Evolutionary conservation across 1,140 invertebrate genomes (phyloP), one percentile per base, ranked within the genome.

Genomic region (Bombus vancouverensis): DNA sequence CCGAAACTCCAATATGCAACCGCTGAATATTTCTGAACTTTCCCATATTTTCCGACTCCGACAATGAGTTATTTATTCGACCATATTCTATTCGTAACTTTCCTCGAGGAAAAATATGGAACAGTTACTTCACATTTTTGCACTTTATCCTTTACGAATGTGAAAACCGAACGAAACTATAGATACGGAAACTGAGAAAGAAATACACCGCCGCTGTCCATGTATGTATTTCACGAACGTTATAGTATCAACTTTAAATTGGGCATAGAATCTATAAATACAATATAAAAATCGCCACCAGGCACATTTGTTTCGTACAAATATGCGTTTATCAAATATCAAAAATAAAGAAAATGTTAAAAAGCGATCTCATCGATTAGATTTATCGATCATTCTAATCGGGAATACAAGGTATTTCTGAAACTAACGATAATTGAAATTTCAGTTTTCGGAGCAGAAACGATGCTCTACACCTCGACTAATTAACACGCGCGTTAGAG

Each of bases 231-330:
- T 66, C 28, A n/a, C 34, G 4, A 62, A 65, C 10, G 32, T 78
- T 25, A n/a, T 15, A 28, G 53, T 9, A 3, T 76, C 53, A 42
- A 77, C 13, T 77, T 77, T 59, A 77, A 77, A 77, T 77, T n/a
- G 34, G 9, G 1, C 37, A 4, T 28, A 32, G 34, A 65, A 44
- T 62, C 28, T 39, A 62, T 32, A 77, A 77, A 62, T 77, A 77
- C 8, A 0, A 15, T 18, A 22, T 8, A 25, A 18, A 44, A 77
- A 62, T 39, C 37, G 18, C 65, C 25, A 65, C 57, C 25, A 15
- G 25, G 18, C 2, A 1, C 6, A 22, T 53, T 22, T 22, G 18
- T 53, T 53, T 53, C 1, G 1, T 3, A 53, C 8, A 53, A 22
- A 22, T 22, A 53, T 22, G 18, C 47, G 2, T 53, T 8, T 2